Percentiles rank a stretch among this genome's conserved stretches.
Evolutionary conservation across 2,113 vertebrate genomes (phyloP).

Genomic region (Bungarus multicinctus): DNA sequence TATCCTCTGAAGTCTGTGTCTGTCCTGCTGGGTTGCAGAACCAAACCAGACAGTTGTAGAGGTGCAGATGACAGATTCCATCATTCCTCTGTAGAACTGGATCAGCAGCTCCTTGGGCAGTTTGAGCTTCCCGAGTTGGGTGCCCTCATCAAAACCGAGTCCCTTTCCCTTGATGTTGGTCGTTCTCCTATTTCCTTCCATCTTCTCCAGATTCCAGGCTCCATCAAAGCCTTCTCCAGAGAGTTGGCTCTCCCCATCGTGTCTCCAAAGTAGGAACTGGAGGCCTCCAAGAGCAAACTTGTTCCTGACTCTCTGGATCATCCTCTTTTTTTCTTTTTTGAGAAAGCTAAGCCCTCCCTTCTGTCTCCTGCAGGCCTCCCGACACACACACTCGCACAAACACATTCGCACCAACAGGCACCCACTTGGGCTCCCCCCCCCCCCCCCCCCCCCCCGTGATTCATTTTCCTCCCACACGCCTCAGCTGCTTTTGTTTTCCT

Average conservation of each 20-base stretch:
- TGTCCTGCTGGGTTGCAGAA: too few relatives aligned
- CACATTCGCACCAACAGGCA: constrained; percentile 34
- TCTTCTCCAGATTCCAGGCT: neutral
- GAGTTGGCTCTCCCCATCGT: too few relatives aligned
- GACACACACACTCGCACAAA: constrained; percentile 27
- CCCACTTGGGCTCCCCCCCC: constrained; percentile 26
- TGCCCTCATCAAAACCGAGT: too few relatives aligned
- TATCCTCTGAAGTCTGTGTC: too few relatives aligned
- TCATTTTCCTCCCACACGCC: constrained; percentile 63
- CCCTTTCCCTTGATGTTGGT: too few relatives aligned
- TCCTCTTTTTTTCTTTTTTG: neutral
- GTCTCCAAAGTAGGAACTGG: neutral
- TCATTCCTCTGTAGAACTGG: too few relatives aligned
- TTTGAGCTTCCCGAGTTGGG: too few relatives aligned
- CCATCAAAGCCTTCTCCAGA: too few relatives aligned
- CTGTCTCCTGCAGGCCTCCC: constrained; percentile 30
- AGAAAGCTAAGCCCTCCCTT: constrained; percentile 11
- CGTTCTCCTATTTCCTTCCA: too few relatives aligned
- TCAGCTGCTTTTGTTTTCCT: constrained; percentile 69
- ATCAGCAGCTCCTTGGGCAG: too few relatives aligned
- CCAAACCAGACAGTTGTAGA: too few relatives aligned
- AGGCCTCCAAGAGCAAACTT: neutral
- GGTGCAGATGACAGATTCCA: too few relatives aligned
- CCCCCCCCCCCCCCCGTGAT: constrained; percentile 47
- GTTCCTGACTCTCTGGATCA: neutral